A percentile compares a stretch with the other conserved stretches of the same genome.
Evolutionary conservation across 2,888 invertebrate genomes (phyloP).

Genomic region (Leptinotarsa rubiginosa): DNA sequence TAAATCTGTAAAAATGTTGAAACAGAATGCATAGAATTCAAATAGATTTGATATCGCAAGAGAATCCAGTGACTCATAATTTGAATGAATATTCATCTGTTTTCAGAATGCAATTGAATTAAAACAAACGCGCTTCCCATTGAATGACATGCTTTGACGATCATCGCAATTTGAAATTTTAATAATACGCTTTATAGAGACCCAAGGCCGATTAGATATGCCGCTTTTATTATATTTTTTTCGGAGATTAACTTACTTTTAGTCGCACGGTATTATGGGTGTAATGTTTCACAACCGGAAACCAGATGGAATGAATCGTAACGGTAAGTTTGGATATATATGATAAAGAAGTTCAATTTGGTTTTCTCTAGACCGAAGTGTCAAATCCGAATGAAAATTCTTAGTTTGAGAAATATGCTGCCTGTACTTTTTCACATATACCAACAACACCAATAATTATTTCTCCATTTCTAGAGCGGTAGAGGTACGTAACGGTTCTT

Average conservation of each 20-base stretch:
- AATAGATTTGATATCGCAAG: not conserved
- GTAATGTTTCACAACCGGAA: not conserved
- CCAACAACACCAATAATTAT: too few species aligned
- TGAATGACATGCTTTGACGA: conserved; percentile 7
- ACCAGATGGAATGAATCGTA: not conserved
- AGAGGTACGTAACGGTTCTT: too few species aligned
- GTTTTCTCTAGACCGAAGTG: too few species aligned
- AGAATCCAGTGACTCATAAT: not conserved
- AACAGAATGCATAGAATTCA: too few species aligned
- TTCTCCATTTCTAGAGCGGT: too few species aligned
- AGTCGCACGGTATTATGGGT: not conserved
- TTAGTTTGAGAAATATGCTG: too few species aligned
- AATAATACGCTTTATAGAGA: conserved; percentile 7
- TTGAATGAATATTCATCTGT: conserved; percentile 7
- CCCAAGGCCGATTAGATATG: conserved; percentile 2
- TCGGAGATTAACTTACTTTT: not conserved
- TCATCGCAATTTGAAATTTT: conserved; percentile 8
- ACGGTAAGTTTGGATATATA: not conserved
- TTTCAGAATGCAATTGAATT: conserved; percentile 8
- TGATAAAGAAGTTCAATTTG: too few species aligned
- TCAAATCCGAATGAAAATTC: too few species aligned
- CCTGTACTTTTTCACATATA: too few species aligned
- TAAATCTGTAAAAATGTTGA: too few species aligned
- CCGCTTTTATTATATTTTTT: not conserved
- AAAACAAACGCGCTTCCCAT: not conserved